A percentile compares a stretch with the other conserved stretches of the same genome.
Evolutionary conservation across 53 echinoderm and acorn worm species (phyloP).

Genomic region (Temnopleurus reevesii): DNA sequence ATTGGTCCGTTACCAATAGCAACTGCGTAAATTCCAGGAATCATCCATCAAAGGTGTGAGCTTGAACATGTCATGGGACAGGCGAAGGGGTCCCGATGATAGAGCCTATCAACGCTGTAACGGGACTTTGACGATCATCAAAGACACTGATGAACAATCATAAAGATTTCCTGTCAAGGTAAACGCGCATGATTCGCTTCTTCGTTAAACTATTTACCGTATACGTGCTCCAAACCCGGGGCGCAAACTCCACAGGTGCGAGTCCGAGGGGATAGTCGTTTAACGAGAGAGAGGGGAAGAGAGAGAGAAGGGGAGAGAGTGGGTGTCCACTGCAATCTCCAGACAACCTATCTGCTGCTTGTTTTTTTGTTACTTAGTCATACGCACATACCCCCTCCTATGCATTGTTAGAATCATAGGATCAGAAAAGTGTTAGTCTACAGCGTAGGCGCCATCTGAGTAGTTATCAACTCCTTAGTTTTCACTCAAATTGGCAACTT

Average conservation of each 20-base stretch:
- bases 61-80: background rate
- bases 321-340: slow-evolving; percentile 29
- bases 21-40: slow-evolving; percentile 4
- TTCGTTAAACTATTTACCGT: background rate
- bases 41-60: too few relatives aligned
- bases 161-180: slow-evolving; percentile 10
- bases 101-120: background rate
- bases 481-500: too few relatives aligned
- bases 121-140: background rate
- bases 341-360: background rate
- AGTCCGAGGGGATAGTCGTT: background rate
- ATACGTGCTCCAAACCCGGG: slow-evolving; percentile 14
- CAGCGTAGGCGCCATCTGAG: too few relatives aligned
- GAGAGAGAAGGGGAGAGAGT: slow-evolving; percentile 40
- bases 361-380: too few relatives aligned
- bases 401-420: too few relatives aligned
- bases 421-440: too few relatives aligned
- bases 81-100: background rate
- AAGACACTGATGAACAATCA: background rate
- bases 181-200: background rate
- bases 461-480: too few relatives aligned
- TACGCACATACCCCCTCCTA: too few relatives aligned
- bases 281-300: background rate
- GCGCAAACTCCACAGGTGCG: background rate
- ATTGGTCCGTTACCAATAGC: background rate